A percentile compares a stretch with the other conserved stretches of the same genome.
Evolutionary conservation across 2,888 invertebrate genomes (phyloP).

Genomic region (Acrobeloides nanus): DNA sequence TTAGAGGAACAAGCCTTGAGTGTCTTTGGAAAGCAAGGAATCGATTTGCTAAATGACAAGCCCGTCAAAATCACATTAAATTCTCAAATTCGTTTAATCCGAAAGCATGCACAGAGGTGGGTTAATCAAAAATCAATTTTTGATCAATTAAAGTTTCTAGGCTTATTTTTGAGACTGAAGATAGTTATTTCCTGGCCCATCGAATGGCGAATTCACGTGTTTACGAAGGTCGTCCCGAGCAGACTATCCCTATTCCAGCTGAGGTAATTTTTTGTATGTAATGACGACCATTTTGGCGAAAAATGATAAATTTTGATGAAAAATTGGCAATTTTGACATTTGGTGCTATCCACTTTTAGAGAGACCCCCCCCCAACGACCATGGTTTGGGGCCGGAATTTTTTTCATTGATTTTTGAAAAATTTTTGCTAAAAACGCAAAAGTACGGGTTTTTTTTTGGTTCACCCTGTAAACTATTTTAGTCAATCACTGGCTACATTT

Average conservation of each 20-base stretch:
- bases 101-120: conserved; percentile 43
- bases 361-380: neutral
- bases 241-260: conserved; percentile 26
- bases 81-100: conserved; percentile 34
- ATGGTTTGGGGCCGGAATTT: neutral
- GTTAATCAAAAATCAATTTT: conserved; percentile 7
- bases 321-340: neutral
- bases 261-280: conserved; percentile 13
- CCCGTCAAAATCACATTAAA: conserved; percentile 22
- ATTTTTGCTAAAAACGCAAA: no score
- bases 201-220: conserved; percentile 41
- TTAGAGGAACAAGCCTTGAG: conserved; percentile 2
- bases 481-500: conserved; percentile 17
- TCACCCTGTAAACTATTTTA: no score
- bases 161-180: conserved; percentile 38
- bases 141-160: conserved; percentile 19
- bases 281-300: neutral
- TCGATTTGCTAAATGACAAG: conserved; percentile 16
- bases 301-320: no score
- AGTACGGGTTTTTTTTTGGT: no score
- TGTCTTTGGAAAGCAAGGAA: conserved; percentile 21
- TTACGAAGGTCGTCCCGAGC: conserved; percentile 37
- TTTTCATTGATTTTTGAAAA: no score
- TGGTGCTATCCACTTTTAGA: neutral
- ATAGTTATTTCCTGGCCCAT: conserved; percentile 34